These are phyloP conservation scores for Microplitis manilae DNA, from an alignment of 2,888 invertebrate species.

Conservation along the genomic window DNA sequence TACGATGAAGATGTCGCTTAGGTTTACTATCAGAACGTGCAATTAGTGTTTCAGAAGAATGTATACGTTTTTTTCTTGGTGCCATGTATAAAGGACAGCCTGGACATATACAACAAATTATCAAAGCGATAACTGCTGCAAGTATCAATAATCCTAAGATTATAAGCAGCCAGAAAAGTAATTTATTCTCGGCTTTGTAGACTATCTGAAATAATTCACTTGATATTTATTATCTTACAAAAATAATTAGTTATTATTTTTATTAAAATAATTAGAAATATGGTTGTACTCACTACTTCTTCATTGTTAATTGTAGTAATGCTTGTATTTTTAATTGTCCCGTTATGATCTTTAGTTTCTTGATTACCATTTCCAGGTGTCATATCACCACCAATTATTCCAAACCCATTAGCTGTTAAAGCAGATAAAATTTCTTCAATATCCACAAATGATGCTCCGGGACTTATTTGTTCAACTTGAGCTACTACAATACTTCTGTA, in stretches of 20 bases:
- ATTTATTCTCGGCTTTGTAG: constrained; percentile 82
- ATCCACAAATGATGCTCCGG: constrained; percentile 65
- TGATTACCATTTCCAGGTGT: constrained; percentile 45
- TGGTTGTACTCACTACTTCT: constrained; percentile 61
- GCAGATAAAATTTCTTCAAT: constrained; percentile 66
- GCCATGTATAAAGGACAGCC: constrained; percentile 88
- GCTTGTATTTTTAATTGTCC: constrained; percentile 45
- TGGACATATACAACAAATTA: constrained; percentile 88
- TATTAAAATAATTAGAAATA: neutral
- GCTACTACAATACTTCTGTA: constrained; percentile 67
- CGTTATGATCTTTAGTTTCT: constrained; percentile 37
- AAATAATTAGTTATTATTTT: neutral
- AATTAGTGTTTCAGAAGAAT: constrained; percentile 66
- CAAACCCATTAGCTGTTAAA: constrained; percentile 66
- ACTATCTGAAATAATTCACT: constrained; percentile 75
- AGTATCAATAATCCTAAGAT: constrained; percentile 83
- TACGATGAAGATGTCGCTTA: constrained; percentile 63
- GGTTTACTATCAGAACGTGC: constrained; percentile 62
- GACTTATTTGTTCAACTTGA: constrained; percentile 64
- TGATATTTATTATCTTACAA: neutral
- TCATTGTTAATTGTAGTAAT: constrained; percentile 53
- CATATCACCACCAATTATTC: constrained; percentile 62
- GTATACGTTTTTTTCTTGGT: constrained; percentile 73
- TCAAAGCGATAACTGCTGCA: constrained; percentile 79
- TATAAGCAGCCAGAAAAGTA: constrained; percentile 85